A percentile compares a stretch with the other conserved stretches of the same genome.
Conservation (phyloP, 2,797 vertebrate species). For the Hoplostethus mediterraneus region DNA sequence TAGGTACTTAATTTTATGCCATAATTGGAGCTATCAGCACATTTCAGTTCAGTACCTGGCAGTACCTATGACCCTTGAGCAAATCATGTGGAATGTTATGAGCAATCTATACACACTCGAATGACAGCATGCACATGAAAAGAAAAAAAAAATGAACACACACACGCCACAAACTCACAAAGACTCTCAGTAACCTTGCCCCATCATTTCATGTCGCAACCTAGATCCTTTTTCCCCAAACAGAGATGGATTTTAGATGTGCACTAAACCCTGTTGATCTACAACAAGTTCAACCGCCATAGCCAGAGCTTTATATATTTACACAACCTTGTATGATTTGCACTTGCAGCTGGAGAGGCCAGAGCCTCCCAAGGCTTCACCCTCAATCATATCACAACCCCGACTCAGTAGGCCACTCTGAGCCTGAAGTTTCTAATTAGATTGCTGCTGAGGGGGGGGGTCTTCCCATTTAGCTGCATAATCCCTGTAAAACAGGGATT, state of each 20-base stretch:
- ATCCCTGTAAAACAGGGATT: constrained; percentile 28
- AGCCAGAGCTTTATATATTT: constrained; percentile 2
- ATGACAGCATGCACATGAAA: constrained; percentile 16
- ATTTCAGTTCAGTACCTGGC: constrained; percentile 9
- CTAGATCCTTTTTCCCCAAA: background rate
- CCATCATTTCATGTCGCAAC: background rate
- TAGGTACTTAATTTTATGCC: background rate
- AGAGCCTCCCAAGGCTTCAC: constrained; percentile 9
- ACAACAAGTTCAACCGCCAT: background rate
- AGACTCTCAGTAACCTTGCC: background rate
- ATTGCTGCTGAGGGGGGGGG: constrained; percentile 1
- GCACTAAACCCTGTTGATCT: background rate
- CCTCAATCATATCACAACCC: constrained; percentile 13
- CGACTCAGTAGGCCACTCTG: constrained; percentile 6
- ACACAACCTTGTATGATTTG: constrained; percentile 25
- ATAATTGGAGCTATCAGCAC: constrained; percentile 5
- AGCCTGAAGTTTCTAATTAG: constrained; percentile 22
- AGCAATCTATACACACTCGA: background rate
- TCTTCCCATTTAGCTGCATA: constrained; percentile 27
- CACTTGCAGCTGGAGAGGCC: constrained; percentile 26
- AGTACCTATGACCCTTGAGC: background rate
- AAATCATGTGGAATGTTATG: constrained; percentile 23
- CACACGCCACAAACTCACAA: constrained; percentile 12
- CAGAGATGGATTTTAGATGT: background rate
- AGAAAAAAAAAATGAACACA: background rate